These are phyloP conservation scores for Dipodomys stephensi DNA, from an alignment of 2,113 vertebrate genomes.

Conservation along the genomic window DNA sequence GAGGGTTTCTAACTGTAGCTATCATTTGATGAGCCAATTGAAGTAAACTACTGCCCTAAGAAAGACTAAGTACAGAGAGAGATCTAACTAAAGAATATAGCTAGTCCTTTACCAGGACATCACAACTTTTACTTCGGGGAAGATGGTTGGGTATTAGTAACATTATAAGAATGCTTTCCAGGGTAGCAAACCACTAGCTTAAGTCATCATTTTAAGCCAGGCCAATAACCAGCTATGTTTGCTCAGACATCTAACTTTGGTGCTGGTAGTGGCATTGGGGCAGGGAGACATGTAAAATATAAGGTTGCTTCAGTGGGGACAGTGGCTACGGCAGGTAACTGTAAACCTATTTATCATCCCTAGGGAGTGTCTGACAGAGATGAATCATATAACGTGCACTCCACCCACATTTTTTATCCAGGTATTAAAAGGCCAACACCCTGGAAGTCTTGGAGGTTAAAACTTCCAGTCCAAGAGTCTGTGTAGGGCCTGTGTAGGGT, in stretches of 20 bases:
- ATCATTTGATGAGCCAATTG: background rate
- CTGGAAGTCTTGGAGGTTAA: conserved; percentile 31
- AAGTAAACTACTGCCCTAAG: background rate
- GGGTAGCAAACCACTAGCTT: background rate
- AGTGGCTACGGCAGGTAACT: conserved; percentile 15
- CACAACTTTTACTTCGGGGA: background rate
- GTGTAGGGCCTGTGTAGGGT: background rate
- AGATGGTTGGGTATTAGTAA: background rate
- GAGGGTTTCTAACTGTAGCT: background rate
- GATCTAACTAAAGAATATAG: background rate
- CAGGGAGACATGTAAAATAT: background rate
- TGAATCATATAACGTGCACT: conserved; percentile 13
- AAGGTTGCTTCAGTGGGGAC: background rate
- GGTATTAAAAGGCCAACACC: conserved; percentile 72
- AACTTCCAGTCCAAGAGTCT: conserved; percentile 31
- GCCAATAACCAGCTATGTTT: background rate
- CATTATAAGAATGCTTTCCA: background rate
- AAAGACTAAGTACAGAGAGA: background rate
- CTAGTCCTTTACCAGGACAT: background rate
- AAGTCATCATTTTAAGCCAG: background rate
- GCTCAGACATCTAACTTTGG: background rate
- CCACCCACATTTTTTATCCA: conserved; percentile 69
- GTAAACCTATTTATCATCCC: conserved; percentile 43
- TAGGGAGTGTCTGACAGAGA: conserved; percentile 59
- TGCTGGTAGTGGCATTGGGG: background rate